Evolutionary conservation across 2,888 invertebrate species (phyloP), one percentile per base, ranked within the genome.

Genomic region (Ashinkailepas kermadecensis): DNA sequence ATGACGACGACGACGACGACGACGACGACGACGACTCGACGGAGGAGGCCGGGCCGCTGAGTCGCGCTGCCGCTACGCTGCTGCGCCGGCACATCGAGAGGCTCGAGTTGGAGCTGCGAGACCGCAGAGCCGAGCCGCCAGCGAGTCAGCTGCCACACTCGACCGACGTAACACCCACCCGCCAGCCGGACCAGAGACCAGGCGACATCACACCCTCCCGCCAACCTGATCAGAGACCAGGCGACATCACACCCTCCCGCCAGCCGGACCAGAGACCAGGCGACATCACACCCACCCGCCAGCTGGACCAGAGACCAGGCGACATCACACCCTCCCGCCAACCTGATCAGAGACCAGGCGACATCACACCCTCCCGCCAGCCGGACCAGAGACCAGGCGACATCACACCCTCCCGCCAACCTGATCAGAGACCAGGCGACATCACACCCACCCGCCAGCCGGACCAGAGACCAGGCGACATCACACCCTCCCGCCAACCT

Each of bases 391-490:
- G 67, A 7, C 67, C 59, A n/a, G 70, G 57, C 23, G 39, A 81
- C 65, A 78, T 58, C 58, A 67, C 74, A 1, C 74, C 74, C 10
- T 56, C 74, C 9, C 54, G 74, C 9, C 74, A 74, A 11, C 21
- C 78, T 81, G 81, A 62, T 58, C 18, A 78, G 78, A 25, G 67
- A n/a, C n/a, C n/a, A n/a, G n/a, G n/a, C 59, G 15, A 15, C 64
- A 4, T 39, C 2, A 39, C 39, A 39, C 39, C 39, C 2, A 39
- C 4, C 39, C 39, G 4, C 39, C 39, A 39, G 39, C 39, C 62
- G 62, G 81, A 81, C 65, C 18, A 78, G 78, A 25, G 57, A 7
- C 67, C 59, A n/a, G 70, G 57, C 23, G 39, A 81, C 65, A 78
- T 23, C 58, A 67, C 56, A 1, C 74, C 74, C 10, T 56, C 74